Conservation (phyloP, 2,113 vertebrate species). For the Verasper variegatus region DNA sequence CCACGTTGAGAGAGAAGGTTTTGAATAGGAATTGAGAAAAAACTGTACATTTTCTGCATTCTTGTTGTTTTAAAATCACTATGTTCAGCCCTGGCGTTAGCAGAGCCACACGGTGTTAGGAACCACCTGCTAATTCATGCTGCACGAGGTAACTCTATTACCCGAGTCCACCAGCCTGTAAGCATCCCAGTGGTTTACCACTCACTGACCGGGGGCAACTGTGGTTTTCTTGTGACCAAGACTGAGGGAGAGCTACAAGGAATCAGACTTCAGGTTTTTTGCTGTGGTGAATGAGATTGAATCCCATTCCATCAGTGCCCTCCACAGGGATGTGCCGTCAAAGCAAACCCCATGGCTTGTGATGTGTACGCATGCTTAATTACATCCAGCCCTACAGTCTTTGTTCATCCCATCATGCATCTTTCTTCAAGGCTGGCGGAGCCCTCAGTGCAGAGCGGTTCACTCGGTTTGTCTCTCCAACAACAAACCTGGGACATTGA, state of each 20-base stretch:
- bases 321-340: neutral
- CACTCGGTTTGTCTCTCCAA: neutral
- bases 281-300: neutral
- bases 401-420: neutral
- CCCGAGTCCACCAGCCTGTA: neutral
- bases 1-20: neutral
- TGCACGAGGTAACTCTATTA: neutral
- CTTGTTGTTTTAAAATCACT: too few species aligned
- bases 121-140: neutral
- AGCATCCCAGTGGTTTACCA: neutral
- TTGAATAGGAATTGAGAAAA: too few species aligned
- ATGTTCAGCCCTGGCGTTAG: neutral
- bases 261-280: neutral
- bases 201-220: neutral
- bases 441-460: neutral
- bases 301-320: neutral
- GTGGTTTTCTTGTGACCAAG: neutral
- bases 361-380: constrained; percentile 4
- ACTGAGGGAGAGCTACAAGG: neutral
- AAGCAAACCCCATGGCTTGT: neutral
- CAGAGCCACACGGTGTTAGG: neutral
- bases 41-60: too few species aligned
- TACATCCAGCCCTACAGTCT: neutral
- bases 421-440: neutral
- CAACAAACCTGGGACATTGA: neutral